A percentile compares a stretch with the other conserved stretches of the same genome.
Conservation (phyloP, 2,113 vertebrate genomes). For the Ptilorrhoa leucosticta region DNA sequence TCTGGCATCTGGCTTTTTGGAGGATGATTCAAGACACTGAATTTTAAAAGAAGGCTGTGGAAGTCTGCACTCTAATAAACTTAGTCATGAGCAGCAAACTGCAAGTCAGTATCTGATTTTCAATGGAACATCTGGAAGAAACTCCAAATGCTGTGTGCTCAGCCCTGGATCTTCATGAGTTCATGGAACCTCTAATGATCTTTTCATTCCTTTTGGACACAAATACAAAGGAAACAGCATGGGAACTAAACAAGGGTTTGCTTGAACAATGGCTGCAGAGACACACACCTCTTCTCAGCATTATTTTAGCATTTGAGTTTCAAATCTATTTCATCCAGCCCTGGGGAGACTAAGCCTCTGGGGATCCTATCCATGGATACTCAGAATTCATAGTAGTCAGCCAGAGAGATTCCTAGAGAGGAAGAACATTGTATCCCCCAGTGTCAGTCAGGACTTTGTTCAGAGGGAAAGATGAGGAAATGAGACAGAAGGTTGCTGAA, state of each 20-base stretch:
- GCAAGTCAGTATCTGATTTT: background rate
- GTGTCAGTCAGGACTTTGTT: background rate
- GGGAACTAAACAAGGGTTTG: background rate
- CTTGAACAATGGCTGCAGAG: background rate
- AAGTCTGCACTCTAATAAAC: background rate
- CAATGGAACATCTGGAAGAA: background rate
- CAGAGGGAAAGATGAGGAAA: background rate
- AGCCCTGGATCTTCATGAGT: background rate
- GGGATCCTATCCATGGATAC: background rate
- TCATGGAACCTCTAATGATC: background rate
- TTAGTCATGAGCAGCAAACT: background rate
- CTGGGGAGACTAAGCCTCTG: background rate
- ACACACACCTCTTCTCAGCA: background rate
- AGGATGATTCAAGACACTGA: background rate
- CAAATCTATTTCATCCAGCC: background rate
- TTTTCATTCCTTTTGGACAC: background rate
- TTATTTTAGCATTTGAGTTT: background rate
- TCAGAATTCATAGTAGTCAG: background rate
- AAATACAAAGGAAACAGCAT: background rate
- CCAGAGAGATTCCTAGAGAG: background rate
- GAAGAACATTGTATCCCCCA: background rate
- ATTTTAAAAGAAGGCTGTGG: background rate
- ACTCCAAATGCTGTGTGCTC: background rate
- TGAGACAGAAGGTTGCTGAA: slow-evolving; percentile 4
- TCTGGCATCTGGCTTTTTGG: background rate